phyloP scores from a whole-genome alignment of 2,888 invertebrate genomes.

The Limnephilus marmoratus region DNA sequence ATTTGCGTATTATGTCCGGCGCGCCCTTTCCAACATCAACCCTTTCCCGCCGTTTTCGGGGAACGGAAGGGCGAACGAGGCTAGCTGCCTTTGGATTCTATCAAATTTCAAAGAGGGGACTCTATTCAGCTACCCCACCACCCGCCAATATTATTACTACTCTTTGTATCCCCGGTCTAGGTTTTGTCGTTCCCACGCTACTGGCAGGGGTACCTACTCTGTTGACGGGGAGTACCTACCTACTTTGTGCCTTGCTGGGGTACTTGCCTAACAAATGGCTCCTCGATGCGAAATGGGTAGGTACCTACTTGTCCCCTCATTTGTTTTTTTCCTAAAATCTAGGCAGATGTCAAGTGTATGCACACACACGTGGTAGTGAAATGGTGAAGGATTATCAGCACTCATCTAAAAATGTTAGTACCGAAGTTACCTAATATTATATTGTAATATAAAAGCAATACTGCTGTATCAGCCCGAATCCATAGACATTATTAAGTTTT shows the following conservation, averaged over 20 bases:
- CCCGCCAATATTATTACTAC: constrained; percentile 36
- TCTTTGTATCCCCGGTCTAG: constrained; percentile 37
- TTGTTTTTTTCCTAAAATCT: constrained; percentile 19
- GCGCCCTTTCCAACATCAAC: constrained; percentile 20
- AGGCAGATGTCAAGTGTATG: constrained; percentile 45
- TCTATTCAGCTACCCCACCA: constrained; percentile 43
- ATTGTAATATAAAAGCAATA: background rate
- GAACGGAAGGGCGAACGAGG: constrained; percentile 39
- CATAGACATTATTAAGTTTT: background rate
- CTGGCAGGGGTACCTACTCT: background rate
- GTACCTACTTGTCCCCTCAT: constrained; percentile 19
- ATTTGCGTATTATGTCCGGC: constrained; percentile 32
- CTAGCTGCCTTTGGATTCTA: constrained; percentile 34
- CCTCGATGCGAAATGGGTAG: constrained; percentile 2
- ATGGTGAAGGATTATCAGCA: background rate
- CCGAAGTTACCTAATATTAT: too few species aligned
- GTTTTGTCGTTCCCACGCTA: constrained; percentile 43
- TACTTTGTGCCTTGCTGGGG: background rate
- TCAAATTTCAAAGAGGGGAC: constrained; percentile 38
- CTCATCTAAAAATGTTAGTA: background rate
- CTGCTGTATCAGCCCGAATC: background rate
- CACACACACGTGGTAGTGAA: background rate
- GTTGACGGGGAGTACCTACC: background rate
- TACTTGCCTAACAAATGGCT: constrained; percentile 1
- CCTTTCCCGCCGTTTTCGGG: constrained; percentile 42